Base-by-base conservation (phyloP, 2,797 vertebrate genomes). In the Psittacula derbiana region DNA sequence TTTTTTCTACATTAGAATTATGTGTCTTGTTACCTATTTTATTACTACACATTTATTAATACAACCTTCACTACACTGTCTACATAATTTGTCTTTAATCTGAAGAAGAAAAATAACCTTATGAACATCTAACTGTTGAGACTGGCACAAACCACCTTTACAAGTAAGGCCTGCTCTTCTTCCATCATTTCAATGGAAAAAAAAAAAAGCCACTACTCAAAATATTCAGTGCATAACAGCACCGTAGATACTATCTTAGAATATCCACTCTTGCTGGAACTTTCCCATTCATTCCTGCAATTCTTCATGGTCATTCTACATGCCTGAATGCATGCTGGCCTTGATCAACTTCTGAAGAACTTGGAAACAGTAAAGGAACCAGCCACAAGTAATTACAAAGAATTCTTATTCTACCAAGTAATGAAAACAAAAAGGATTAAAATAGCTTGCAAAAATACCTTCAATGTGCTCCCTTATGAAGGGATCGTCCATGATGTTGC, bases 401-500 rank as follows among this genome's bases (percentile, higher is more conserved):
- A 89, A 69, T 23, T 80, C 31, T 62, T 17, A 40, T 44, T 65
- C 38, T 67, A 53, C 27, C 41, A 64, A 82, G 55, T 5, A 66
- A 20, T 53, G 36, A 44, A 62, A 69, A 30, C 43, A 75, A 49
- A 73, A 82, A 82, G 12, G 0, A 92, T 55, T 75, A 44, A 61
- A 85, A 83, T 1, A 65, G 73, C 25, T 44, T 91, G 55, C 23
- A 80, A 90, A 80, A 71, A 97, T 97, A 99, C 99, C 99, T 98
- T 99, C 99, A 98, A 99, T 99, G 97, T 99, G 99, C 95, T 99
- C 99, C 98, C 99, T 98, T 98, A 99, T 99, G 98, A 99, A 99
- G 91, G 99, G 99, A 97, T 99, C 99, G 28, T 99, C 99, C 99
- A 99, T 99, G 98, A 99, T 99, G 99, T 99, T 99, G 98, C 99